Percentiles rank a stretch among this genome's conserved stretches.
These are phyloP conservation scores for Drosophila austrosaltans DNA, from an alignment of 2,888 invertebrate species.

Conservation along the genomic window DNA sequence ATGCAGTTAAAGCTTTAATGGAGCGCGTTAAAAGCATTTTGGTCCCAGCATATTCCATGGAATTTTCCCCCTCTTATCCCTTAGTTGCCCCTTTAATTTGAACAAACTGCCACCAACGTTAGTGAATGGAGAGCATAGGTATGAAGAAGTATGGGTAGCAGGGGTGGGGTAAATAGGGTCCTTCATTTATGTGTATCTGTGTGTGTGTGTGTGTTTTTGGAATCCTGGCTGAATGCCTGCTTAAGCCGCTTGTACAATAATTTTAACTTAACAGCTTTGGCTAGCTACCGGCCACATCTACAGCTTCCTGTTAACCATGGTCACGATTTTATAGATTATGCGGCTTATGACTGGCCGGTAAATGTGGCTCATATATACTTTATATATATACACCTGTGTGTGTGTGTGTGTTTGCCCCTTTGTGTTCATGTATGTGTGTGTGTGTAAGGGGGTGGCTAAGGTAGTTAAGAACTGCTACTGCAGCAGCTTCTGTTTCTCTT, in stretches of 20 bases:
- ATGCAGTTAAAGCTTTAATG: slow-evolving; percentile 54
- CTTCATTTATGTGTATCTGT: neutral
- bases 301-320: slow-evolving; percentile 9
- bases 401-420: neutral
- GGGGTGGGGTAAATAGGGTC: neutral
- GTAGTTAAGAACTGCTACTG: slow-evolving; percentile 1
- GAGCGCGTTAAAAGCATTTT: slow-evolving; percentile 47
- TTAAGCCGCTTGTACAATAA: slow-evolving; percentile 52
- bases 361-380: slow-evolving; percentile 40
- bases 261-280: slow-evolving; percentile 49
- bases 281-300: slow-evolving; percentile 3
- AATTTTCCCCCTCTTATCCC: neutral
- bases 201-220: no score
- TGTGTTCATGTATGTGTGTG: neutral
- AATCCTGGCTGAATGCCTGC: slow-evolving; percentile 17
- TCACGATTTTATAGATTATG: slow-evolving; percentile 53
- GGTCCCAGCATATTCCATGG: neutral
- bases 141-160: no score
- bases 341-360: slow-evolving; percentile 51
- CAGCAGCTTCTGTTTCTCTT: slow-evolving; percentile 21
- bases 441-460: slow-evolving; percentile 18
- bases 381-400: no score
- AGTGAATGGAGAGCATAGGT: no score
- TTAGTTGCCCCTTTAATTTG: slow-evolving; percentile 18
- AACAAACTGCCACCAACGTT: slow-evolving; percentile 10